Evolutionary conservation across 92 coral and sea anemone species (phyloP), one percentile per base, ranked within the genome.

Genomic region (Desmophyllum pertusum): DNA sequence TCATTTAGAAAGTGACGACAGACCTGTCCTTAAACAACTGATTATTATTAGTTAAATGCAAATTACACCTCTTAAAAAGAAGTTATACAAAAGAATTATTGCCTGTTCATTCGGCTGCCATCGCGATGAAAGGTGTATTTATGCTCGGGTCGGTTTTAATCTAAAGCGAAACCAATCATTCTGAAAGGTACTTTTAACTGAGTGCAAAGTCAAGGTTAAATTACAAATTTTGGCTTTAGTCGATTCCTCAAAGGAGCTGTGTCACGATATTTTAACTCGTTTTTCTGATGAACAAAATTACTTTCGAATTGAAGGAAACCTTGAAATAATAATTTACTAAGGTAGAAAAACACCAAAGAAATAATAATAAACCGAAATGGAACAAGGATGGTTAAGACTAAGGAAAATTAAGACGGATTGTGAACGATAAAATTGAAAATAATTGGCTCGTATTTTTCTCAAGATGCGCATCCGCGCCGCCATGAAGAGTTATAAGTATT

Each of bases 1-100:
- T 77, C 81, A 59, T 77, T 74, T 77, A 39, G 4, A 55, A 39
- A 40, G 50, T 77, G 81, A 55, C 52, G 81, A 77, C 33, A 77
- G 81, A 38, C 3, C 23, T 37, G 7, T 67, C 25, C 72, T 67
- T 2, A 67, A 67, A 67, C 19, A 38, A 39, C 3, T 61, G 70
- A 38, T 27, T 39, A 77, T 57, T 36, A 39, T 77, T 40, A 77
- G 18, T 43, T 30, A 11, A 30, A 46, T 18, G 61, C 38, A 27
- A 73, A 73, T 45, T 48, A 31, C 61, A 67, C 72, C 45, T 38
- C 42, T 67, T 11, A 42, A 5, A 0, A 14, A 37, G 35, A 77
- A 38, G 45, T 38, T 40, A 38, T 7, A 55, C 69, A 77, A 77
- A 10, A 59, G n/a, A 27, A 77, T 77, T 55, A 17, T 77, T 59